Conservation (phyloP, 2,113 vertebrate species). For the Gnathonemus echidnorhynchus region DNA sequence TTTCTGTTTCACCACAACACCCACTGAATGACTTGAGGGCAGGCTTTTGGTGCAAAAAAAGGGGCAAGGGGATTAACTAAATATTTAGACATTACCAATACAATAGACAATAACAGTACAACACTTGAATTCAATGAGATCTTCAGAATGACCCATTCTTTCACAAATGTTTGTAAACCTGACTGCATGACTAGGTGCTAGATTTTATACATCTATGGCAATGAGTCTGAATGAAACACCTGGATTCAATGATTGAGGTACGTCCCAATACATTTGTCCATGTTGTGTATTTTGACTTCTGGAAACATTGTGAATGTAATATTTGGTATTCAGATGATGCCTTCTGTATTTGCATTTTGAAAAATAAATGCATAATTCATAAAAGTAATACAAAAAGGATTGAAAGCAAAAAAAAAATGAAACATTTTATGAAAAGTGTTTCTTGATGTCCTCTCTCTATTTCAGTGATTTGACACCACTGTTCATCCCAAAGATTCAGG, state of each 20-base stretch:
- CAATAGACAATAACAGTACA: not conserved
- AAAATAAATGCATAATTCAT: not conserved
- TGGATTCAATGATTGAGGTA: not conserved
- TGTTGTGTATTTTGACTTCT: not conserved
- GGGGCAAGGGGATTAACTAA: not conserved
- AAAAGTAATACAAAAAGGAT: not conserved
- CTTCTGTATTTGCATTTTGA: not conserved
- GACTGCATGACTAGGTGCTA: not conserved
- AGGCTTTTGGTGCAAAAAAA: not conserved
- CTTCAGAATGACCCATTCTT: not conserved
- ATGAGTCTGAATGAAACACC: not conserved
- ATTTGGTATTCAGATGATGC: not conserved
- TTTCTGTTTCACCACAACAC: not conserved
- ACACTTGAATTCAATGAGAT: not conserved
- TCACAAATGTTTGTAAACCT: not conserved
- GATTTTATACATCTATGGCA: not conserved
- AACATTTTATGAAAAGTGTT: not conserved
- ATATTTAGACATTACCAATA: not conserved
- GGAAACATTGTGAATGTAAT: not conserved
- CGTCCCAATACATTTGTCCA: not conserved
- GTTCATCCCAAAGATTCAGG: not conserved
- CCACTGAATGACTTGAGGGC: not conserved
- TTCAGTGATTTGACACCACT: not conserved
- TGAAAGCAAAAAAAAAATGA: not conserved
- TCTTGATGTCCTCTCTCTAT: not conserved